Evolutionary conservation across 2,797 vertebrate genomes (phyloP).

Genomic region (Bryconaethiops microstoma): DNA sequence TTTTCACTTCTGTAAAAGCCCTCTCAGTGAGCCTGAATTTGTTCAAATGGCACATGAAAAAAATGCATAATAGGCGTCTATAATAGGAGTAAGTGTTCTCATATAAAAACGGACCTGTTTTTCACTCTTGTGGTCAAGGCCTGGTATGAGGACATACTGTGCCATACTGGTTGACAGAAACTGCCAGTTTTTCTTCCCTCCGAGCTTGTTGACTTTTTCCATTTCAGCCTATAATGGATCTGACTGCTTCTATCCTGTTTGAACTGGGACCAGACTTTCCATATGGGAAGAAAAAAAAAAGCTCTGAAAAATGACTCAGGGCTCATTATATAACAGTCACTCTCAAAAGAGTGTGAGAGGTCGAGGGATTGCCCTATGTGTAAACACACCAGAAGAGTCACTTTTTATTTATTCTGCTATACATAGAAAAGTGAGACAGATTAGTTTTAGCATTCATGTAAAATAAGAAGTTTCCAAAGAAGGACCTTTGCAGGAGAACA

Average conservation of each 20-base stretch:
- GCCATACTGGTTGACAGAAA: conserved; percentile 4
- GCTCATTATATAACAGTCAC: conserved; percentile 15
- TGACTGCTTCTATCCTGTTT: background rate
- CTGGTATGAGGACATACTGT: conserved; percentile 15
- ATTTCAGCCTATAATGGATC: conserved; percentile 4
- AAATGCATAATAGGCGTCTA: background rate
- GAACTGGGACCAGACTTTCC: conserved; percentile 11
- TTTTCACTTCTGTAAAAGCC: conserved; percentile 35
- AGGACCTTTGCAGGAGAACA: no score
- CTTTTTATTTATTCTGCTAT: background rate
- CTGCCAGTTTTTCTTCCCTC: conserved; percentile 11
- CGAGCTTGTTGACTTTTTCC: background rate
- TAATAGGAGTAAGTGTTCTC: conserved; percentile 1
- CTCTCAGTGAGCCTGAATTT: background rate
- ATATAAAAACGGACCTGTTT: background rate
- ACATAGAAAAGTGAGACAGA: background rate
- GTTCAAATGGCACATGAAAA: conserved; percentile 9
- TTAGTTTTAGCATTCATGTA: background rate
- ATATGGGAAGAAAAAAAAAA: conserved; percentile 2
- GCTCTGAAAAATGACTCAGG: background rate
- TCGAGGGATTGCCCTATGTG: background rate
- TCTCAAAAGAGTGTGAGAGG: conserved; percentile 3
- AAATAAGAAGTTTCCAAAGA: no score
- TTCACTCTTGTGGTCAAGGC: background rate
- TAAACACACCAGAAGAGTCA: background rate